Evolutionary conservation across 2,888 invertebrate species (phyloP).

Genomic region (Euzetes globulus): DNA sequence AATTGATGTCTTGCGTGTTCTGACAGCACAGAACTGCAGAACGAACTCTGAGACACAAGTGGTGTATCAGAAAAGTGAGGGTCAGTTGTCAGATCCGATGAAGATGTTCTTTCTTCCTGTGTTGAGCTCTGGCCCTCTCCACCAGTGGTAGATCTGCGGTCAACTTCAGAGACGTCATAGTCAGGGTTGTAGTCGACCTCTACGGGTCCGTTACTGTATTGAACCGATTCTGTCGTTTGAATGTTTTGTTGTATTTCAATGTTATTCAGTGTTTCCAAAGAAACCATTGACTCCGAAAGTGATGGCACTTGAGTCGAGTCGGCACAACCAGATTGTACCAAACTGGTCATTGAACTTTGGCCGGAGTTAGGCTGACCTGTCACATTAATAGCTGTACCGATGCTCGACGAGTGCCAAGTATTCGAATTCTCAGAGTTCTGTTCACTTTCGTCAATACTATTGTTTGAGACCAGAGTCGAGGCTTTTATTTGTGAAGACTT

Average conservation of each 20-base stretch:
- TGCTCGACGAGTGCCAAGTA: conserved; percentile 42
- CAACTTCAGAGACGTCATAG: conserved; percentile 48
- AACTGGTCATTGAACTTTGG: background rate
- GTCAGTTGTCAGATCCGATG: background rate
- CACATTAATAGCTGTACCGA: conserved; percentile 40
- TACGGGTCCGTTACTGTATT: conserved; percentile 50
- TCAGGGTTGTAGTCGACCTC: conserved; percentile 53
- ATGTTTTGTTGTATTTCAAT: background rate
- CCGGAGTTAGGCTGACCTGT: conserved; percentile 15
- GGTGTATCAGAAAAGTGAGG: conserved; percentile 16
- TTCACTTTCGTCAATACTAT: conserved; percentile 39
- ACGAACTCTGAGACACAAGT: conserved; percentile 25
- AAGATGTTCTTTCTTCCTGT: conserved; percentile 3
- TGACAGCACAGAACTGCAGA: conserved; percentile 24
- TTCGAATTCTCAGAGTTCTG: conserved; percentile 41
- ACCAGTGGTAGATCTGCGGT: background rate
- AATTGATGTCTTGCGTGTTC: conserved; percentile 33
- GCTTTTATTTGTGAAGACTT: background rate
- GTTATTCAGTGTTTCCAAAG: background rate
- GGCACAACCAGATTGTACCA: background rate
- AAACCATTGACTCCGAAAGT: background rate
- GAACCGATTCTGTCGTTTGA: background rate
- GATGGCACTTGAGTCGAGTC: background rate
- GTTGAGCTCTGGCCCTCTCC: background rate
- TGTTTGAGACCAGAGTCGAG: background rate